phyloP scores from a whole-genome alignment of 1,140 invertebrate species.

The Eubasilissa regina region DNA sequence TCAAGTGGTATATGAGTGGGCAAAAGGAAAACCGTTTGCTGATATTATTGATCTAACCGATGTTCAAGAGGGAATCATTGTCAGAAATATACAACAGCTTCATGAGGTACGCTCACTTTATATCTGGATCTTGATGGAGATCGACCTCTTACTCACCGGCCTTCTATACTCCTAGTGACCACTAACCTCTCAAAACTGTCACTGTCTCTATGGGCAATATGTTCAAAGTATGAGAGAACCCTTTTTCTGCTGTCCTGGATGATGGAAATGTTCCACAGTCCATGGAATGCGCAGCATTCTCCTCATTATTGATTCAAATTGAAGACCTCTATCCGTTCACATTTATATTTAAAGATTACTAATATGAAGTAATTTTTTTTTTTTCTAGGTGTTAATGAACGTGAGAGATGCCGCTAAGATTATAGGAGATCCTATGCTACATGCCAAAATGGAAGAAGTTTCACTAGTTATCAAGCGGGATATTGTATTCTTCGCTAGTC shows the following conservation, averaged over 20 bases:
- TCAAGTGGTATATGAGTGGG: slow-evolving; percentile 97
- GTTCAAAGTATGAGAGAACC: no score
- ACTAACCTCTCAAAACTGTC: no score
- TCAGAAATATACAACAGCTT: slow-evolving; percentile 96
- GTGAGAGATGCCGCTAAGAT: slow-evolving; percentile 93
- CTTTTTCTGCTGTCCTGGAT: no score
- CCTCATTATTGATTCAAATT: no score
- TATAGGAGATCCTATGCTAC: slow-evolving; percentile 92
- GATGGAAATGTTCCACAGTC: no score
- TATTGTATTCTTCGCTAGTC: slow-evolving; percentile 97
- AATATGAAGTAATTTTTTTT: not conserved
- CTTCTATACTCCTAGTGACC: not conserved
- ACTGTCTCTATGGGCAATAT: no score
- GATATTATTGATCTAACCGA: slow-evolving; percentile 95
- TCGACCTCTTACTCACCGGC: not conserved
- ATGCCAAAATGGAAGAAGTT: slow-evolving; percentile 96
- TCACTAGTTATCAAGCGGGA: slow-evolving; percentile 95
- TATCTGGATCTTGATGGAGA: not conserved
- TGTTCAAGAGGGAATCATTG: slow-evolving; percentile 98
- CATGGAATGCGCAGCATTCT: no score
- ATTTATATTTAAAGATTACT: no score
- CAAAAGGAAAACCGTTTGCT: slow-evolving; percentile 89
- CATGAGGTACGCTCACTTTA: slow-evolving; percentile 79
- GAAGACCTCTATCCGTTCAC: no score
- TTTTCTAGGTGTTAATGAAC: slow-evolving; percentile 82